These are phyloP conservation scores for Illadopsis cleaveri DNA, from an alignment of 2,113 vertebrate genomes.

Conservation along the genomic window DNA sequence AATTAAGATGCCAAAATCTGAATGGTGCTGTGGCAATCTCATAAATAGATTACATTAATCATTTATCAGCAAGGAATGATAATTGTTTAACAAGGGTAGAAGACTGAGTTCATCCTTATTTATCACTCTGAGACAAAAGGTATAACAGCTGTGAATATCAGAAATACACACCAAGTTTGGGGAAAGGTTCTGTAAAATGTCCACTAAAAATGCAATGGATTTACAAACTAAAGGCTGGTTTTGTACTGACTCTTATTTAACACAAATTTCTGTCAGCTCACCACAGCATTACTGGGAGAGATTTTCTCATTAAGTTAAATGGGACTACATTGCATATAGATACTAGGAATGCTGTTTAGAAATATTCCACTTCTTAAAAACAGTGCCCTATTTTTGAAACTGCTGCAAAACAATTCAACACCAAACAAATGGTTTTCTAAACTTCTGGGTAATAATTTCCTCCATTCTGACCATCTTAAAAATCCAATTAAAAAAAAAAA, in stretches of 20 bases:
- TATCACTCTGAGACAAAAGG: background rate
- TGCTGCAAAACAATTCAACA: background rate
- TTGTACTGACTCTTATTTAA: background rate
- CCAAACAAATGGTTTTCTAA: background rate
- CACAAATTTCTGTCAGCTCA: background rate
- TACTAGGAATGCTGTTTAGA: background rate
- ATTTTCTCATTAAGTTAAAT: background rate
- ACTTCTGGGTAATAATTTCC: background rate
- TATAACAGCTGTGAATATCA: background rate
- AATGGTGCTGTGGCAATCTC: background rate
- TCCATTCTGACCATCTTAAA: background rate
- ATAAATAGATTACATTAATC: conserved; percentile 6
- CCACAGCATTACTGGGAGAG: background rate
- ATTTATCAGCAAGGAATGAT: background rate
- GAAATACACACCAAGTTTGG: background rate
- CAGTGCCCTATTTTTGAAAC: background rate
- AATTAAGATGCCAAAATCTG: conserved; percentile 9
- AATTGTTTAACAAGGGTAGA: background rate
- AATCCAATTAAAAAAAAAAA: background rate
- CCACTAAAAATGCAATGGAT: background rate
- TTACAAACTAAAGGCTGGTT: background rate
- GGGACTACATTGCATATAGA: background rate
- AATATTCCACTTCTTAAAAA: background rate
- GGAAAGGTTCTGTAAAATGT: background rate
- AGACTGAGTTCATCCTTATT: background rate